Evolutionary conservation across 2,797 vertebrate species (phyloP), one percentile per base, ranked within the genome.

Genomic region (Rhynchotus rufescens): DNA sequence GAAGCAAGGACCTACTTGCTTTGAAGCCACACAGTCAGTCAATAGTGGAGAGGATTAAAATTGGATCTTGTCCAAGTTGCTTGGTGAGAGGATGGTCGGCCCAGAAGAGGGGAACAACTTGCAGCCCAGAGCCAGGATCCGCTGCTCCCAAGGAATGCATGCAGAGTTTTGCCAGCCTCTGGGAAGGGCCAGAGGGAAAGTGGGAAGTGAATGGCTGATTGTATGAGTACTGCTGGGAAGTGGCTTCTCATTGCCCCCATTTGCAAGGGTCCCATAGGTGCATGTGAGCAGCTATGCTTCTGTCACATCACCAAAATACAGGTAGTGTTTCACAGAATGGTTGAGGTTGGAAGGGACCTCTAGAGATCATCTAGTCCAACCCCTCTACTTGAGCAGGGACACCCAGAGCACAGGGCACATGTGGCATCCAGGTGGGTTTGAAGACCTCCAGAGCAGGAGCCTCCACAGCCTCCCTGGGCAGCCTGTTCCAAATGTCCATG

Each of bases 271-370:
- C 47, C 47, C 32, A 22, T 8, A n/a, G 83, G 1, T 1, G 44
- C 0, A 2, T 4, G 22, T 25, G 49, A 81, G 38, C 78, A 60
- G 20, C 1, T 23, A 2, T 4, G 28, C 52, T n/a, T 56, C 52
- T n/a, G 3, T 10, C 7, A 5, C 14, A 78, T n/a, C 78, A 47
- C 20, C 40, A 23, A 20, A 4, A 45, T 6, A 60, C 47, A 13
- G 71, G 42, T 32, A 12, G 20, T 7, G 25, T n/a, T 2, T 36
- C 36, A 36, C 36, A 36, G 36, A 36, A 36, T 36, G 36, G 36
- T 36, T 36, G 36, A 36, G 36, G 36, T 36, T 36, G 36, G 36
- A 36, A 36, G 8, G 36, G 36, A 36, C 36, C 36, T 36, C 36
- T 36, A 4, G 36, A 36, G 36, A 36, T 36, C 36, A 36, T 36